Base-by-base conservation (phyloP, 1,140 invertebrate species). In the Plutomurus gul region DNA sequence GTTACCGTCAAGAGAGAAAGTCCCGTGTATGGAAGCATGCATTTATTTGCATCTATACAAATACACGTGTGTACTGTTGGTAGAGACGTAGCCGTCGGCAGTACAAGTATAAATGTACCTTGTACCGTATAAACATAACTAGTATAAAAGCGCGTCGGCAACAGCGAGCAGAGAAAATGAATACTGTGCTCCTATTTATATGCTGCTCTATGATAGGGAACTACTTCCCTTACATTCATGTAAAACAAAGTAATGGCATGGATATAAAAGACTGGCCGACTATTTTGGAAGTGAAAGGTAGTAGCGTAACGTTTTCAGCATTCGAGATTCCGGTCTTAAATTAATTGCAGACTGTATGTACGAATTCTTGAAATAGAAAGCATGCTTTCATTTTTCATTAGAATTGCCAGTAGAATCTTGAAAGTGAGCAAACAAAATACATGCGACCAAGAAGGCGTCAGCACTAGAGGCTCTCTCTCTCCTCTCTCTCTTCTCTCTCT, bases 341-440 rank as follows among this genome's bases (percentile, higher is more conserved):
- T 65, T 65, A 65, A 65, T 65, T 65, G 56, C 27, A n/a, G 10
- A n/a, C 39, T 43, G 56, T 65, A 27, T 65, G 56, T n/a, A n/a
- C 16, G 56, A 25, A 65, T 65, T 65, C 56, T 65, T 65, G 56
- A 65, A 65, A 65, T 33, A 65, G 56, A 65, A 65, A 65, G 56
- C 56, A 30, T 33, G 56, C 56, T 65, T 65, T 65, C 56, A 65
- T 65, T 65, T 65, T 65, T 65, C 56, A 65, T 65, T 65, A 65
- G 56, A 25, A 65, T 65, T 65, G 56, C 36, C 16, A 65, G 36
- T 65, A 33, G 30, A 33, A 27, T 65, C 27, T 65, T 65, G 56
- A 30, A 30, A 65, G 56, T 30, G 25, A 65, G 56, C 56, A 65
- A 65, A 33, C 27, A 33, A 30, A 65, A 65, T n/a, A n/a, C n/a